These are phyloP conservation scores for Crioceris asparagi DNA, from an alignment of 2,888 invertebrate genomes.

Conservation along the genomic window DNA sequence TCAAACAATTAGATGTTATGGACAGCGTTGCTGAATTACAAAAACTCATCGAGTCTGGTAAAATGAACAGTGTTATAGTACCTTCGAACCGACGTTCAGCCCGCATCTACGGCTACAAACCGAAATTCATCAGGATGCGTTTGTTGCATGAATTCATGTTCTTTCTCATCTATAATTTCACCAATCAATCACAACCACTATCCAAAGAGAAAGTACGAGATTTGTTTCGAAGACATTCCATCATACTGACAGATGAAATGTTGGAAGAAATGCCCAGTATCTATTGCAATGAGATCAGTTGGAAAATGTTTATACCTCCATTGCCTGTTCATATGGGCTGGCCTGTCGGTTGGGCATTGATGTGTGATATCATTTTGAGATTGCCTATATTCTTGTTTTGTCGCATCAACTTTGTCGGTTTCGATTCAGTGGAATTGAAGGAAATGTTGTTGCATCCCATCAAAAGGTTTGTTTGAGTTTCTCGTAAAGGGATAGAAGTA, in stretches of 20 bases:
- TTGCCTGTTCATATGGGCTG: slow-evolving; percentile 48
- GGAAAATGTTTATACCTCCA: slow-evolving; percentile 65
- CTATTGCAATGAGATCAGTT: slow-evolving; percentile 45
- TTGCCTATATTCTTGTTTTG: slow-evolving; percentile 62
- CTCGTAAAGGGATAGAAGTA: no score
- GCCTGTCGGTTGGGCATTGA: slow-evolving; percentile 47
- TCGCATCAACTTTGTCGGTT: slow-evolving; percentile 51
- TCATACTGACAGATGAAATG: slow-evolving; percentile 33
- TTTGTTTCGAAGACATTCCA: slow-evolving; percentile 18
- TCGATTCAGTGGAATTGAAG: slow-evolving; percentile 45
- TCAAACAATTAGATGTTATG: neutral
- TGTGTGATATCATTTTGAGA: slow-evolving; percentile 57
- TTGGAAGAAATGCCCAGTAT: slow-evolving; percentile 39
- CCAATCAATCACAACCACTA: slow-evolving; percentile 18
- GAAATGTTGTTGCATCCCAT: slow-evolving; percentile 55
- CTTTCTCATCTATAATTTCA: slow-evolving; percentile 50
- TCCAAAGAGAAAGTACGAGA: slow-evolving; percentile 28
- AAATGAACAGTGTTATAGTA: slow-evolving; percentile 3
- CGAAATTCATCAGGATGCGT: slow-evolving; percentile 51
- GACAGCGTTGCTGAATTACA: neutral
- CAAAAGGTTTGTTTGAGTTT: slow-evolving; percentile 36
- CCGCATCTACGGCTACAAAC: slow-evolving; percentile 42
- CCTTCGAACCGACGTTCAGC: slow-evolving; percentile 17
- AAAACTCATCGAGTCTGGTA: neutral
- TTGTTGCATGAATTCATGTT: slow-evolving; percentile 57